phyloP scores from a whole-genome alignment of 2,797 vertebrate genomes.

The Eurystomus glaucurus region DNA sequence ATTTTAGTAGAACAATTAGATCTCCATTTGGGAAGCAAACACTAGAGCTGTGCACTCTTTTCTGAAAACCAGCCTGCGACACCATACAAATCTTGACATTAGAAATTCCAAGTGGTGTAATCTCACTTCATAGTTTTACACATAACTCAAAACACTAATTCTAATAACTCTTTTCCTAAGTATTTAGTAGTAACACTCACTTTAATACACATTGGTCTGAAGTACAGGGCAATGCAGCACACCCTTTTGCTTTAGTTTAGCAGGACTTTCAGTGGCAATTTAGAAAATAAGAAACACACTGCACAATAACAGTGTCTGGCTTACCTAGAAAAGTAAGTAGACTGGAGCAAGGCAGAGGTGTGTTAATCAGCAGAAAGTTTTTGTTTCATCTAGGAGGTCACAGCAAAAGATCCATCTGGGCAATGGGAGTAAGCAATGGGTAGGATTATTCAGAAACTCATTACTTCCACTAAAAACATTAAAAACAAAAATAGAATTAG shows the following conservation, averaged over 20 bases:
- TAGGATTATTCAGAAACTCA: neutral
- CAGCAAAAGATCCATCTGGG: neutral
- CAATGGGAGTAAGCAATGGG: neutral
- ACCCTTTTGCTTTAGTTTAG: neutral
- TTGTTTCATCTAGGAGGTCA: neutral
- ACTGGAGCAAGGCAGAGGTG: neutral
- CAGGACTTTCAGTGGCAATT: neutral
- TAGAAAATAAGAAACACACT: neutral
- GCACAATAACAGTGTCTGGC: neutral
- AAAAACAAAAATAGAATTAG: neutral
- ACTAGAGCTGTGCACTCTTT: neutral
- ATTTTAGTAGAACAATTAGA: constrained; percentile 32
- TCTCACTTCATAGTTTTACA: neutral
- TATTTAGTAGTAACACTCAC: neutral
- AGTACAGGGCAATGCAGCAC: neutral
- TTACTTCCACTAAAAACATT: neutral
- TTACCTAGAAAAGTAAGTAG: neutral
- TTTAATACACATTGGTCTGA: neutral
- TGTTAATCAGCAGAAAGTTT: neutral
- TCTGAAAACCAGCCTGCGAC: neutral
- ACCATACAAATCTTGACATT: neutral
- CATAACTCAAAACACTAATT: neutral
- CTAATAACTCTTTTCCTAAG: neutral
- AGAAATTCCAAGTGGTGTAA: neutral
- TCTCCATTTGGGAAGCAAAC: neutral